phyloP scores from a whole-genome alignment of 2,113 vertebrate species.

The Ptyas mucosa region DNA sequence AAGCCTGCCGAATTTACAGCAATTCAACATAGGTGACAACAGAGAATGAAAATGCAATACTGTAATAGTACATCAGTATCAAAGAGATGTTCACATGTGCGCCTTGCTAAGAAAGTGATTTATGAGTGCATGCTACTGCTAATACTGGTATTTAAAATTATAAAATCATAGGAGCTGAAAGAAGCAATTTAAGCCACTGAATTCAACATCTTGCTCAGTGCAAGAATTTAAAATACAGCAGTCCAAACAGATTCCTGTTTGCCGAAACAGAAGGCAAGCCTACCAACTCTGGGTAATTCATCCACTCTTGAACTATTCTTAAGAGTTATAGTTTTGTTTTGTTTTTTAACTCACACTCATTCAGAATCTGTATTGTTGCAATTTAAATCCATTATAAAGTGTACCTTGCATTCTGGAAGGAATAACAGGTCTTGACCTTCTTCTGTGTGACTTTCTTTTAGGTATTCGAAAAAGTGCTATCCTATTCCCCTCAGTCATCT shows the following conservation, averaged over 20 bases:
- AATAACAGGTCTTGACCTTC: not conserved
- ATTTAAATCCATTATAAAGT: not conserved
- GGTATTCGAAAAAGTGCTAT: not conserved
- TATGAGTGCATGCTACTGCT: not conserved
- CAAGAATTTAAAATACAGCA: not conserved
- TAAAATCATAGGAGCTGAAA: not conserved
- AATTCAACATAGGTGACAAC: not conserved
- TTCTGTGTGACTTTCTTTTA: not conserved
- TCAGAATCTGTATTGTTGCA: not conserved
- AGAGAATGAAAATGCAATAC: not conserved
- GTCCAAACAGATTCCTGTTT: not conserved
- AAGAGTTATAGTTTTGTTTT: not conserved
- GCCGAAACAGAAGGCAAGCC: not conserved
- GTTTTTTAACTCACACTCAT: not conserved
- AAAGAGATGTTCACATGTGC: not conserved
- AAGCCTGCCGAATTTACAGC: not conserved
- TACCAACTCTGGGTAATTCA: not conserved
- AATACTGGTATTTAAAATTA: not conserved
- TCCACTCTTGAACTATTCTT: not conserved
- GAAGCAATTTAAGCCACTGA: not conserved
- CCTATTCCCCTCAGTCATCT: not conserved
- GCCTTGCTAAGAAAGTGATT: not conserved
- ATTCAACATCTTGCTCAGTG: not conserved
- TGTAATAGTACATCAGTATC: not conserved
- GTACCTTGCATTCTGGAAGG: not conserved